Conservation (phyloP, 2,888 invertebrate genomes). For the Ectropis crepuscularia region DNA sequence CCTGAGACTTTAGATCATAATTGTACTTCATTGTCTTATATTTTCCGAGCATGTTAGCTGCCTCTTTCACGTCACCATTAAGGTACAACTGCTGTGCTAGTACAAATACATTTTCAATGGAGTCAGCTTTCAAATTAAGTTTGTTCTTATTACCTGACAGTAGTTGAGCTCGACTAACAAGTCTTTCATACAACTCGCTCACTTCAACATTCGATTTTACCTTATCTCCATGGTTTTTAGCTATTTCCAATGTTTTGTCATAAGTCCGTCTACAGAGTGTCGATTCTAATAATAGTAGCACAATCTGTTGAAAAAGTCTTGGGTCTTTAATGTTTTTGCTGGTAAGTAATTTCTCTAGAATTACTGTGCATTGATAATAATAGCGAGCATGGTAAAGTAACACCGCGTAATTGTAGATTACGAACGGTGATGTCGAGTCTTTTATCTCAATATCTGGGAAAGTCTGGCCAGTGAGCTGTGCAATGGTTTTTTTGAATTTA, state of each 20-base stretch:
- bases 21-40: conserved; percentile 69
- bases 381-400: conserved; percentile 91
- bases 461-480: conserved; percentile 83
- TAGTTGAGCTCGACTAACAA: conserved; percentile 72
- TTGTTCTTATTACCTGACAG: conserved; percentile 65
- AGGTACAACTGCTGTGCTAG: conserved; percentile 76
- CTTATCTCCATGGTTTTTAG: conserved; percentile 67
- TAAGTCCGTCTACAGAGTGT: conserved; percentile 75
- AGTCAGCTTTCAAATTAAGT: conserved; percentile 66
- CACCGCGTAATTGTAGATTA: conserved; percentile 92
- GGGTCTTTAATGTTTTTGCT: conserved; percentile 69
- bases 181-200: conserved; percentile 68
- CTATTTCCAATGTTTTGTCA: conserved; percentile 72
- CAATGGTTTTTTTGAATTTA: conserved; percentile 88
- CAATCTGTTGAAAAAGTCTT: conserved; percentile 67
- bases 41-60: conserved; percentile 68
- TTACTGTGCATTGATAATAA: conserved; percentile 86
- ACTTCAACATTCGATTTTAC: conserved; percentile 66
- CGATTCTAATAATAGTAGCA: conserved; percentile 72
- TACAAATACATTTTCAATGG: conserved; percentile 77
- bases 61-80: conserved; percentile 74
- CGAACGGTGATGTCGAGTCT: conserved; percentile 66
- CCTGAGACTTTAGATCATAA: conserved; percentile 73
- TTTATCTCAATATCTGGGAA: conserved; percentile 74
- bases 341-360: conserved; percentile 71